Evolutionary conservation across 2,113 vertebrate genomes (phyloP).

Genomic region (Puntigrus tetrazona): DNA sequence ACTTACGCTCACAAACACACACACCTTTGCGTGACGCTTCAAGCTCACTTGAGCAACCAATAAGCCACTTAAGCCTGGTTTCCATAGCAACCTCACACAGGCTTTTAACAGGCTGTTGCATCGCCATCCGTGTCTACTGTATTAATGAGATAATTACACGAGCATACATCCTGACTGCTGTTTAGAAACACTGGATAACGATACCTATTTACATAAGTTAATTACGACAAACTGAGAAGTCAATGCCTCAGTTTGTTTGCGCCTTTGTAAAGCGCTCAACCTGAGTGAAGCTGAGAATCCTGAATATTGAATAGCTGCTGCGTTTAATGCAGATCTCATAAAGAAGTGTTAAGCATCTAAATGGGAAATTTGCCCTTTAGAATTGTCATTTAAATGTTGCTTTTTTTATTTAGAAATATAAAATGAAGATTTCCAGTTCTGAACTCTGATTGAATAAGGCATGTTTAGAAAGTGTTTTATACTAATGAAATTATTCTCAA

Average conservation of each 20-base stretch:
- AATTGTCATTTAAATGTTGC: neutral
- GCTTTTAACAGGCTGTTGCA: constrained; percentile 42
- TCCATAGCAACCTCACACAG: constrained; percentile 62
- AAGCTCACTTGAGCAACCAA: constrained; percentile 48
- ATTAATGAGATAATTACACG: constrained; percentile 65
- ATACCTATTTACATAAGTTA: constrained; percentile 67
- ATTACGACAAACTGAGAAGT: constrained; percentile 56
- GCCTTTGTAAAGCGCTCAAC: constrained; percentile 36
- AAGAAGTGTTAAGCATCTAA: neutral
- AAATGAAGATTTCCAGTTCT: neutral
- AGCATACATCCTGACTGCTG: constrained; percentile 54
- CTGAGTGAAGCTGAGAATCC: constrained; percentile 26
- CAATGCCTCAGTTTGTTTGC: constrained; percentile 55
- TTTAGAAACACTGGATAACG: constrained; percentile 57
- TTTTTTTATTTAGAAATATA: neutral
- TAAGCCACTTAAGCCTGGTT: constrained; percentile 60
- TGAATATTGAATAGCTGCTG: constrained; percentile 25
- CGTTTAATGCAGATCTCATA: constrained; percentile 3
- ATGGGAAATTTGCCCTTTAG: constrained; percentile 18
- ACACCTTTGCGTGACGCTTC: constrained; percentile 31
- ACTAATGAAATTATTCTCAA: too few relatives aligned
- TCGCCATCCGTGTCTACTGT: constrained; percentile 53
- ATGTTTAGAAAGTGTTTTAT: too few relatives aligned
- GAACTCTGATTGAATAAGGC: neutral
- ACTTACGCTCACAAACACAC: constrained; percentile 24